Conservation (phyloP, 2,888 invertebrate genomes). For the Callyntrura guangdongensis region DNA sequence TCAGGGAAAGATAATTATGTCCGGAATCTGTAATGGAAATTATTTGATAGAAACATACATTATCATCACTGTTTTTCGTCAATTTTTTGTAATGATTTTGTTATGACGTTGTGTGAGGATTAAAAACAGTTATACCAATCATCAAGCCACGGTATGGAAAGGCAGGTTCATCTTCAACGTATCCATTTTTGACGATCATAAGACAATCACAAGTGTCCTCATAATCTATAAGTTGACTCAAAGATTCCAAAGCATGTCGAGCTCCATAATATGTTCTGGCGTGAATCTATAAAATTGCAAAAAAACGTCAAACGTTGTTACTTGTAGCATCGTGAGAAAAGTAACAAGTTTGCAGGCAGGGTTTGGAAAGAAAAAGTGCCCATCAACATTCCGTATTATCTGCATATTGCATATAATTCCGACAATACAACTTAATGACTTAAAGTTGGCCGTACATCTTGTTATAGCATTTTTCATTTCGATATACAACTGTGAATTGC, state of each 20-base stretch:
- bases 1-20: constrained; percentile 93
- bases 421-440: too few species aligned
- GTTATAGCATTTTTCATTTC: too few species aligned
- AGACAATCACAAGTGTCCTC: constrained; percentile 86
- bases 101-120: too few species aligned
- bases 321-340: not conserved
- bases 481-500: too few species aligned
- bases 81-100: too few species aligned
- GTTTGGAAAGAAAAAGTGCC: too few species aligned
- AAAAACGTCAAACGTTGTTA: too few species aligned
- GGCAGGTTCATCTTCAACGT: constrained; percentile 92
- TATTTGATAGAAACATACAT: too few species aligned
- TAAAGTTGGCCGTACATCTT: too few species aligned
- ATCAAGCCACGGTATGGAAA: constrained; percentile 95
- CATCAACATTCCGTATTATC: too few species aligned
- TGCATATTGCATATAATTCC: too few species aligned
- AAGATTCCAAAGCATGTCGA: constrained; percentile 92
- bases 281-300: constrained; percentile 82
- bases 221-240: constrained; percentile 90
- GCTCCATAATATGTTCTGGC: constrained; percentile 89
- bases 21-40: constrained; percentile 89
- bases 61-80: not conserved
- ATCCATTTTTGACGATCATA: constrained; percentile 89
- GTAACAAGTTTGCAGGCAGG: too few species aligned
- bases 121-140: constrained; percentile 86